Evolutionary conservation across 2,888 invertebrate species (phyloP).

Genomic region (Ophraella communa): DNA sequence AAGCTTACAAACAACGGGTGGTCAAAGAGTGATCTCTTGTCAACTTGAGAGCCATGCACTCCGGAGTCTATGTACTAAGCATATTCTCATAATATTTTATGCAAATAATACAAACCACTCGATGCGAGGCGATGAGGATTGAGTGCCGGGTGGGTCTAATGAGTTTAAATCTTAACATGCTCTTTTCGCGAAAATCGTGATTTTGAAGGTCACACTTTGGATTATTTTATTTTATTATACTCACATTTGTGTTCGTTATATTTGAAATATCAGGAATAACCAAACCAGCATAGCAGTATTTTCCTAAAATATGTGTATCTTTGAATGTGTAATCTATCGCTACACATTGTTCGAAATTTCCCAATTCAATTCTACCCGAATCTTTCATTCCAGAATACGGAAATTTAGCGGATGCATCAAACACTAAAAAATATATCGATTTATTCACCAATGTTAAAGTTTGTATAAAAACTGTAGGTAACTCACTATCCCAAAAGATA

Average conservation of each 20-base stretch:
- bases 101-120: too few relatives aligned
- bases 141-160: too few relatives aligned
- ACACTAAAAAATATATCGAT: constrained; percentile 34
- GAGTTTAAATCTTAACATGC: too few relatives aligned
- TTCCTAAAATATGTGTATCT: constrained; percentile 30
- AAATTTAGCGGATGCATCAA: constrained; percentile 42
- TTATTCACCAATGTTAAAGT: background rate
- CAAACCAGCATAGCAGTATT: constrained; percentile 33
- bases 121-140: too few relatives aligned
- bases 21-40: too few relatives aligned
- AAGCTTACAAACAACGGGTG: too few relatives aligned
- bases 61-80: too few relatives aligned
- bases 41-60: too few relatives aligned
- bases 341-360: constrained; percentile 43
- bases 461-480: background rate
- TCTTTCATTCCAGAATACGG: constrained; percentile 35
- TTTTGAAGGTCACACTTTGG: too few relatives aligned
- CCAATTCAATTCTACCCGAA: constrained; percentile 34
- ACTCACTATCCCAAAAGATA: background rate
- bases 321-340: constrained; percentile 25
- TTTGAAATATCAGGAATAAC: constrained; percentile 27
- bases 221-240: background rate
- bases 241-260: constrained; percentile 17
- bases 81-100: too few relatives aligned
- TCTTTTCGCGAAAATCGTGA: too few relatives aligned